phyloP scores from a whole-genome alignment of 2,113 vertebrate genomes.

The Syngnathus floridae region DNA sequence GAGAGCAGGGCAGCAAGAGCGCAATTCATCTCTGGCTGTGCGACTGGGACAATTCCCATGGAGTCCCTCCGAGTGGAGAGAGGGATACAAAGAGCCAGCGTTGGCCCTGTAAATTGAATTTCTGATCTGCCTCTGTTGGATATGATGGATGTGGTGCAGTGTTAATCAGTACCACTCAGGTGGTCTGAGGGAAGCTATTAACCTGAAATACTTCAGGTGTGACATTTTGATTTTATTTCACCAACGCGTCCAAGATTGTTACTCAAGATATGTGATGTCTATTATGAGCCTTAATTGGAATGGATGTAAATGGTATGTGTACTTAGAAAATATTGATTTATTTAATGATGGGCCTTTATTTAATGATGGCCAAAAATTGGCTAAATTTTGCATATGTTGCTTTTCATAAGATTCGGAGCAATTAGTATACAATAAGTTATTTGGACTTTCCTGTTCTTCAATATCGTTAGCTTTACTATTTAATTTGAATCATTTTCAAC shows the following conservation, averaged over 20 bases:
- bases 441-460: neutral
- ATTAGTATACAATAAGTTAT: neutral
- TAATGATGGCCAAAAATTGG: neutral
- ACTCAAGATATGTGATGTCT: conserved; percentile 14
- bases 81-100: neutral
- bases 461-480: neutral
- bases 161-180: conserved; percentile 39
- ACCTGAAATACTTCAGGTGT: conserved; percentile 36
- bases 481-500: neutral
- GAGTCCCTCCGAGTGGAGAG: conserved; percentile 53
- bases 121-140: conserved; percentile 17
- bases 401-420: neutral
- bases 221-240: conserved; percentile 43
- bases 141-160: conserved; percentile 27
- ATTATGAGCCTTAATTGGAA: neutral
- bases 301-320: neutral
- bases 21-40: conserved; percentile 76
- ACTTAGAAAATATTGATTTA: neutral
- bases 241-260: conserved; percentile 14
- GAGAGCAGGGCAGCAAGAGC: conserved; percentile 73
- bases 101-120: conserved; percentile 17
- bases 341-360: neutral
- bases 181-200: conserved; percentile 34
- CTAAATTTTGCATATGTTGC: neutral
- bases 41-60: conserved; percentile 57